Base-by-base conservation (phyloP, 2,888 invertebrate species). In the Ernsta delagoae region DNA sequence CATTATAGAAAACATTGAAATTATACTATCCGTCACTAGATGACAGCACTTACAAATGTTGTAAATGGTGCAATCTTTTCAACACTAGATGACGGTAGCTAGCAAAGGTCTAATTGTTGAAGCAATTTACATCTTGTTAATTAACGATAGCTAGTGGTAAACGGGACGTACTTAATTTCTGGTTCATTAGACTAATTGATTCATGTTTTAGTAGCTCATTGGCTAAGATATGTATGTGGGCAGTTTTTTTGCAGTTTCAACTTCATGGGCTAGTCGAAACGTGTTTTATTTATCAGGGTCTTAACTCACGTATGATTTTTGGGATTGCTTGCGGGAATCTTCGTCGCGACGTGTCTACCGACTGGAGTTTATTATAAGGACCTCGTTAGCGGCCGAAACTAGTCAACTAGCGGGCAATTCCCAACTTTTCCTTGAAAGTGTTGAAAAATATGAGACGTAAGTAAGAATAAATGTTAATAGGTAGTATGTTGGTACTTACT, bases 51-150 rank as follows among this genome's bases (percentile, higher is more conserved):
- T 8, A 9, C 4, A 24, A 9, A 6, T 24, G 3, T 54, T 7
- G 4, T 9, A 54, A n/a, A 39, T 41, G 9, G 34, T 9, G 0
- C 9, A 3, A 56, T 4, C 73, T 72, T 73, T 31, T 74, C 11
- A 5, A 16, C n/a, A 48, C 59, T 50, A 76, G 75, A 73, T 74
- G 75, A 70, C 74, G 61, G 3, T 56, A 63, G 6, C 8, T 0
- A 7, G 6, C 12, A 2, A 45, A n/a, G 9, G 16, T 9, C 36
- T 61, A 61, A 67, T 56, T 56, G 50, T 39, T 39, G 24, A 11
- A 57, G 68, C 62, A 68, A 68, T 62, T 62, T 62, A 57, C 57
- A 62, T 68, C 57, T 62, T 41, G 62, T 62, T 68, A 68, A 68
- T 68, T 68, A 68, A 12, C 61, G 36, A 62, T 57, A 62, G 62